Evolutionary conservation across 2,113 vertebrate genomes (phyloP).

Genomic region (Elachura formosa): DNA sequence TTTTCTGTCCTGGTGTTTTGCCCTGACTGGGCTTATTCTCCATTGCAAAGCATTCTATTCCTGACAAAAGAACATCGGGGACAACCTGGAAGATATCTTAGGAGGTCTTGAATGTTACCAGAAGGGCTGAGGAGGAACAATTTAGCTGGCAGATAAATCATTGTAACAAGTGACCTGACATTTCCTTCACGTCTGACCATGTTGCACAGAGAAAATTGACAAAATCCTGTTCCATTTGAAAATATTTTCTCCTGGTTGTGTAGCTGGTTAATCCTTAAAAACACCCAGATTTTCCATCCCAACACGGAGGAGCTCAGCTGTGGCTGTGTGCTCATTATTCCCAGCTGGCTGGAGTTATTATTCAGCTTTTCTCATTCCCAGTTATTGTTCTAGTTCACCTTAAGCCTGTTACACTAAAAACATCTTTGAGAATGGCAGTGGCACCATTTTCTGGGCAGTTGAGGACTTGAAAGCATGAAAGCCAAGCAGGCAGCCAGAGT

Average conservation of each 20-base stretch:
- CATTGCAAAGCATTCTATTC: not conserved
- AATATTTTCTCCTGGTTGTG: not conserved
- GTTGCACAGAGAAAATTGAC: not conserved
- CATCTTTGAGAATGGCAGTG: not conserved
- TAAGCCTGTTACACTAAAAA: not conserved
- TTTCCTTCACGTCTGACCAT: not conserved
- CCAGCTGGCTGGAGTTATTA: not conserved
- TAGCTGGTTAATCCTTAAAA: slow-evolving; percentile 26
- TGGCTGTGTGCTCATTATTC: not conserved
- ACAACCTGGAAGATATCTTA: not conserved
- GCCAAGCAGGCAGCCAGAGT: not conserved
- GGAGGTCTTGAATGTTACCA: not conserved
- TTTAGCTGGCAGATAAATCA: slow-evolving; percentile 5
- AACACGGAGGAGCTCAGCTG: not conserved
- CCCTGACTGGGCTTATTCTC: not conserved
- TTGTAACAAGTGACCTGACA: slow-evolving; percentile 12
- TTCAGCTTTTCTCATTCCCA: not conserved
- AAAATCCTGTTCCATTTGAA: not conserved
- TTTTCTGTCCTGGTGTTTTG: not conserved
- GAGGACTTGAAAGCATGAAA: slow-evolving; percentile 3
- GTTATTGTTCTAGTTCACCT: slow-evolving; percentile 34
- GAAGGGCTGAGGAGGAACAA: not conserved
- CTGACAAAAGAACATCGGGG: not conserved
- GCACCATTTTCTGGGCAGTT: slow-evolving; percentile 31
- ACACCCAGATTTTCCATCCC: not conserved